Evolutionary conservation across 2,797 vertebrate genomes (phyloP).

Genomic region (Sylvia borin): DNA sequence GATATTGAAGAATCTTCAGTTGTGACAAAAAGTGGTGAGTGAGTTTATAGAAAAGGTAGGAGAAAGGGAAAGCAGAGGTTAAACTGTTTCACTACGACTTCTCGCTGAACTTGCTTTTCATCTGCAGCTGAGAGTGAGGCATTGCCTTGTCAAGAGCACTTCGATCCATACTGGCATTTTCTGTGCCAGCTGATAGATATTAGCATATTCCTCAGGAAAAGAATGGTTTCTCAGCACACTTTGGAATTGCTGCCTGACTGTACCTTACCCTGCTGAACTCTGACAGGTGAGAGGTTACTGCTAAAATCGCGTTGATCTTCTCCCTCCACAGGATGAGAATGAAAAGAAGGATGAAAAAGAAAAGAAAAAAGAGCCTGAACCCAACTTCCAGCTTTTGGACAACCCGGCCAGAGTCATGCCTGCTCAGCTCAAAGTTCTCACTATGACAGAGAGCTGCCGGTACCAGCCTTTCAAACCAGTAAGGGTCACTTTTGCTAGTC

Average conservation of each 20-base stretch:
- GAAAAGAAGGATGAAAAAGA: constrained; percentile 94
- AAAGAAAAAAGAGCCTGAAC: constrained; percentile 97
- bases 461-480: constrained; percentile 99
- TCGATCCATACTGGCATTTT: neutral
- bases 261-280: neutral
- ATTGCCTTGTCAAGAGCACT: neutral
- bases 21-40: neutral
- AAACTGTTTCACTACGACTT: neutral
- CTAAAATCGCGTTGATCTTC: neutral
- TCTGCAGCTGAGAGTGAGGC: neutral
- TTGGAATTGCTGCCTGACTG: neutral
- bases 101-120: neutral
- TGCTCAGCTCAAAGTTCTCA: constrained; percentile 96
- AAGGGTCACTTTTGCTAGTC: constrained; percentile 25
- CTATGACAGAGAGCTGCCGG: constrained; percentile 92
- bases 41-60: neutral
- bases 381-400: constrained; percentile 93
- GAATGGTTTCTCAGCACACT: neutral
- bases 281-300: neutral
- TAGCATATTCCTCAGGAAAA: neutral
- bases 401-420: constrained; percentile 97
- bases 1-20: neutral
- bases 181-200: neutral
- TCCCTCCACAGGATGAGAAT: constrained; percentile 78
- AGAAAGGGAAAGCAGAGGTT: neutral